These are phyloP conservation scores for Rhynchonycteris naso DNA, from an alignment of 2,797 vertebrate species.

Conservation along the genomic window DNA sequence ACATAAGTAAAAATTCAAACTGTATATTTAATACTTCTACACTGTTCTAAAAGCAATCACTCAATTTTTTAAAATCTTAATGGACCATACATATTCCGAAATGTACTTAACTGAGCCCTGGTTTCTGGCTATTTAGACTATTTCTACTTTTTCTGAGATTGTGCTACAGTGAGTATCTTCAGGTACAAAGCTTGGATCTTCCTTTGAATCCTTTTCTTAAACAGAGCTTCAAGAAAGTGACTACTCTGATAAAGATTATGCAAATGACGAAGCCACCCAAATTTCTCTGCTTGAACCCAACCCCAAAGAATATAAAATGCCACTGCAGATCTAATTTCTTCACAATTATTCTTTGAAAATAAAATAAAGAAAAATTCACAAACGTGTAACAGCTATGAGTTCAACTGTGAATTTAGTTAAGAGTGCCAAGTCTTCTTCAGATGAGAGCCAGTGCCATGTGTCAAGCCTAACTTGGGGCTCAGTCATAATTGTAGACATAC, in stretches of 20 bases:
- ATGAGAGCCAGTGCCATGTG: neutral
- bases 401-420: conserved; percentile 24
- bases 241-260: neutral
- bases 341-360: conserved; percentile 33
- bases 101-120: neutral
- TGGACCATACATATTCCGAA: neutral
- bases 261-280: neutral
- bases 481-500: neutral
- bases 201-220: neutral
- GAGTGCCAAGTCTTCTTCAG: neutral
- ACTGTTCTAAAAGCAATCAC: conserved; percentile 1
- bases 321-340: neutral
- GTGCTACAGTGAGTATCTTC: neutral
- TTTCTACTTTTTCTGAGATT: neutral
- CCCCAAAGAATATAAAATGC: neutral
- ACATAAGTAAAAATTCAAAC: neutral
- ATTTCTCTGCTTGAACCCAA: conserved; percentile 21
- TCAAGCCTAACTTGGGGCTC: neutral
- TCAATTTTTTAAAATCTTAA: neutral
- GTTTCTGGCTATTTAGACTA: neutral
- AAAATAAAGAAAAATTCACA: conserved; percentile 29
- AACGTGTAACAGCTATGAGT: neutral
- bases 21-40: neutral
- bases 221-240: neutral
- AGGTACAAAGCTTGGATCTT: neutral